Percentiles rank a stretch among this genome's conserved stretches.
These are phyloP conservation scores for Coelopa frigida DNA, from an alignment of 1,140 invertebrate genomes.

Conservation along the genomic window DNA sequence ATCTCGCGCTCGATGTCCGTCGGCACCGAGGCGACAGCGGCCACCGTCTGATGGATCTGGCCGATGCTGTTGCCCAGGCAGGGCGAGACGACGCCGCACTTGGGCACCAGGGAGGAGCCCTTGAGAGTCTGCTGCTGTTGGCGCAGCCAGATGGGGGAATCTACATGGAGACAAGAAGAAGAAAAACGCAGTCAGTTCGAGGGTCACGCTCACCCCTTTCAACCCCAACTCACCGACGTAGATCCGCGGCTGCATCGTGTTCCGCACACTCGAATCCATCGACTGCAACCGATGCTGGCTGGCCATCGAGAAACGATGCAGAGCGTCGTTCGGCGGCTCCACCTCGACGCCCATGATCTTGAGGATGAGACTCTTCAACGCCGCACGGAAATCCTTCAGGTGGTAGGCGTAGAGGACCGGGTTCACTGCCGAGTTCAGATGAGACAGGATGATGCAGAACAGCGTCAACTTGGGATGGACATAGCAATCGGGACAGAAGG, in stretches of 20 bases:
- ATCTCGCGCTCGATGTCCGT: constrained; percentile 43
- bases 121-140: constrained; percentile 40
- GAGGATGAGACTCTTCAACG: constrained; percentile 59
- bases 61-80: constrained; percentile 38
- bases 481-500: constrained; percentile 63
- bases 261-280: constrained; percentile 27
- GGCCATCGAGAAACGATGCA: constrained; percentile 43
- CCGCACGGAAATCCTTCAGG: constrained; percentile 73
- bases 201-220: not conserved
- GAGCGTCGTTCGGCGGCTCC: constrained; percentile 35
- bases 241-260: constrained; percentile 37
- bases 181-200: constrained; percentile 7
- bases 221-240: constrained; percentile 36
- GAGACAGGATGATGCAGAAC: constrained; percentile 79
- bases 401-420: constrained; percentile 85
- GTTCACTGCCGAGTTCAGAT: constrained; percentile 82
- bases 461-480: constrained; percentile 64
- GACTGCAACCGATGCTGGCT: constrained; percentile 41
- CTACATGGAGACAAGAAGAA: no score
- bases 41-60: constrained; percentile 42
- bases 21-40: constrained; percentile 40
- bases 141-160: constrained; percentile 39
- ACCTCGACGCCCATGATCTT: constrained; percentile 48
- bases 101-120: constrained; percentile 29
- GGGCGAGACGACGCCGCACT: constrained; percentile 33